Evolutionary conservation across 2,888 invertebrate species (phyloP).

Genomic region (Heteropelma amictum): DNA sequence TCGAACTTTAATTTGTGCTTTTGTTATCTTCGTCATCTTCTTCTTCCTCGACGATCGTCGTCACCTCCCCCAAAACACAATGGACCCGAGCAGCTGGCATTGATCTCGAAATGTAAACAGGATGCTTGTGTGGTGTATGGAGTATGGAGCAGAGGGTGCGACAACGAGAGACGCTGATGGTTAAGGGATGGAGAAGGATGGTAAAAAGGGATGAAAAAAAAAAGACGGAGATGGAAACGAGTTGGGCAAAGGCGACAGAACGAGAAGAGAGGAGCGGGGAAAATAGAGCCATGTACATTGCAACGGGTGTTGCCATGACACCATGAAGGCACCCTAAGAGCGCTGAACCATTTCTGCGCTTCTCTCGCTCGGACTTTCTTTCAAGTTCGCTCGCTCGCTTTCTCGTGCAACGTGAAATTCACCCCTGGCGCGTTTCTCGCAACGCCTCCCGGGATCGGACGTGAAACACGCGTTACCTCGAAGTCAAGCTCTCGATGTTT

Average conservation of each 20-base stretch:
- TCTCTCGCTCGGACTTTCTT: conserved; percentile 44
- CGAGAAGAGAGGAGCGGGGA: neutral
- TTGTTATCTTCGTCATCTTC: too few species aligned
- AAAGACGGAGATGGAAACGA: conserved; percentile 12
- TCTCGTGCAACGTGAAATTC: conserved; percentile 35
- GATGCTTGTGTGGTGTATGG: conserved; percentile 19
- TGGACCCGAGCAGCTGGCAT: too few species aligned
- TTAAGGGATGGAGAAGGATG: conserved; percentile 34
- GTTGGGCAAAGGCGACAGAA: conserved; percentile 22
- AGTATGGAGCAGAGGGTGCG: neutral
- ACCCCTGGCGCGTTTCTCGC: conserved; percentile 25
- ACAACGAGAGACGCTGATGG: conserved; percentile 35
- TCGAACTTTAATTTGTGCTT: too few species aligned
- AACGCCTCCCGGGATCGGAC: conserved; percentile 26
- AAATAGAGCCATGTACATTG: conserved; percentile 40
- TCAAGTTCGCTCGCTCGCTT: conserved; percentile 43
- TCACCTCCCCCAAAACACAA: too few species aligned
- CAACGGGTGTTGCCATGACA: conserved; percentile 76
- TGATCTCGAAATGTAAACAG: too few species aligned
- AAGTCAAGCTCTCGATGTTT: neutral
- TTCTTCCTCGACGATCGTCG: too few species aligned
- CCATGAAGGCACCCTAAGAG: conserved; percentile 70
- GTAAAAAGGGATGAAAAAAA: neutral
- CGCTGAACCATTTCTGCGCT: conserved; percentile 36
- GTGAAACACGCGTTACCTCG: neutral